Evolutionary conservation across 1,140 invertebrate genomes (phyloP), one percentile per base, ranked within the genome.

Genomic region (Drosophila gunungcola): DNA sequence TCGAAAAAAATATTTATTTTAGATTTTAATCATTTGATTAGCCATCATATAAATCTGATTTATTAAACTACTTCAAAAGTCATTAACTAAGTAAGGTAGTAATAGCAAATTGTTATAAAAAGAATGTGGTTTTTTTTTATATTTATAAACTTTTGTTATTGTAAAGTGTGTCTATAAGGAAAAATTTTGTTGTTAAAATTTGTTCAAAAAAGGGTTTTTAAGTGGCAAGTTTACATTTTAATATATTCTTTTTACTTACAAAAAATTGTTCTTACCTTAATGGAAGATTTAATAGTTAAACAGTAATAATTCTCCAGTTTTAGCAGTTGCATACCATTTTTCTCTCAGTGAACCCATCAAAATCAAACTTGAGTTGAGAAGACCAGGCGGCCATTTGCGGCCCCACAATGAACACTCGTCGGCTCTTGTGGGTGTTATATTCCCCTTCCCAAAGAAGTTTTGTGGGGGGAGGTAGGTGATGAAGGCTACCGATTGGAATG

Each of bases 401-500:
- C 58, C 10, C 65, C 39, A 70, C 68, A 70, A 70, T 70, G 65
- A 70, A 69, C 34, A 54, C 51, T 46, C 52, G 68, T 32, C 38
- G 62, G 12, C 46, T 68, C 38, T 68, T 64, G 64, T 68, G 64
- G 64, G 64, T 68, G 64, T 68, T 68, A 68, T 65, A 52, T 43
- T 32, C 38, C 11, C 58, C 11, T 13, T 36, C 11, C 6, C 10
- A n/a, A 41, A 10, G 27, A 10, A 29, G 46, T 11, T 42, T 64
- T 36, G 0, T 5, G 11, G 46, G 13, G 39, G 34, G 34, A 53
- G 39, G 25, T 13, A 38, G 36, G 54, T 41, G 72, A 13, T 43
- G 58, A 57, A 53, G 60, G 76, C 62, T 76, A 76, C 72, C 55
- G 73, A 69, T 62, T 60, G 80, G 80, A 88, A 83, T 82, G 83